Conservation (phyloP, 1,140 invertebrate genomes). For the Achroia grisella region DNA sequence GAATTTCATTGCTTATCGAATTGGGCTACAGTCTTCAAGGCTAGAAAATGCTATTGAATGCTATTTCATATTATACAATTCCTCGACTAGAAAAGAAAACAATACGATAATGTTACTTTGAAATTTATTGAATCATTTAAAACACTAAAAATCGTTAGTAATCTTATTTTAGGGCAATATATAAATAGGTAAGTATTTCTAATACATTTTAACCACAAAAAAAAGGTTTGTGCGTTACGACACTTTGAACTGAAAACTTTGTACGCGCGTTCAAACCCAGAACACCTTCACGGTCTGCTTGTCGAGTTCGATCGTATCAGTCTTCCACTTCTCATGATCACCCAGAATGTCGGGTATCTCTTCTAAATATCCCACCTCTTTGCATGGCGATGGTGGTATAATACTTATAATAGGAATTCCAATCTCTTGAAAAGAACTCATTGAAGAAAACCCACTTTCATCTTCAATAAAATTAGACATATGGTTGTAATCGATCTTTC, state of each 20-base stretch:
- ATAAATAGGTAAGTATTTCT: constrained; percentile 6
- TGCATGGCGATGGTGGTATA: constrained; percentile 58
- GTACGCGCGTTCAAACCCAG: constrained; percentile 49
- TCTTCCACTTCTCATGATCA: constrained; percentile 49
- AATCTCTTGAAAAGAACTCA: constrained; percentile 86
- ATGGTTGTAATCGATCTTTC: constrained; percentile 61
- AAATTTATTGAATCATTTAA: constrained; percentile 1
- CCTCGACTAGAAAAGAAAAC: background rate
- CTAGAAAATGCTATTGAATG: background rate
- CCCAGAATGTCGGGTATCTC: constrained; percentile 32
- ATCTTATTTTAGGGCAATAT: constrained; percentile 1
- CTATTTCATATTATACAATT: no score
- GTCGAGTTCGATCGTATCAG: constrained; percentile 40
- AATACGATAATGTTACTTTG: background rate
- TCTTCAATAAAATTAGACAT: constrained; percentile 75
- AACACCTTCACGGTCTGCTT: constrained; percentile 65
- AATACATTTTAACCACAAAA: constrained; percentile 7
- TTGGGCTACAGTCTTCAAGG: background rate
- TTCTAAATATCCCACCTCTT: constrained; percentile 49
- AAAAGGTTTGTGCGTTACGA: constrained; percentile 4
- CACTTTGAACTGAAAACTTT: constrained; percentile 14
- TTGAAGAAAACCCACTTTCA: constrained; percentile 87
- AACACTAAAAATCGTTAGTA: constrained; percentile 4
- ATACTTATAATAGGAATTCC: constrained; percentile 76
- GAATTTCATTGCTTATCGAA: background rate